Evolutionary conservation across 2,888 invertebrate genomes (phyloP), one percentile per base, ranked within the genome.

Genomic region (Sarcophaga rosellei): DNA sequence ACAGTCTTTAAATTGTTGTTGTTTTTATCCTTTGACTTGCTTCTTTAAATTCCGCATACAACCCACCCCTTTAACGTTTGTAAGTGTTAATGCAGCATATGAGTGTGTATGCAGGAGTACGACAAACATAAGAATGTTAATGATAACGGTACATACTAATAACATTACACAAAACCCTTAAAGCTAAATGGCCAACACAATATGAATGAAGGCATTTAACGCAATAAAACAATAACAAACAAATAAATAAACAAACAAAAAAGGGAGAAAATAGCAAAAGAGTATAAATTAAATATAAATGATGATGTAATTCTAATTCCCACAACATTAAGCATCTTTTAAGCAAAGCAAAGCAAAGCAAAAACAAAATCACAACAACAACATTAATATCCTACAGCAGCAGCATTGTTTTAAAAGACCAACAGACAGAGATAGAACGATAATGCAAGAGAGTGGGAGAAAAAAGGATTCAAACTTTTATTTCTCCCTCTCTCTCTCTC

Each of bases 111-210:
- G 35, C 35, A 35, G 35, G 2, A 35, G 35, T 35, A 35, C 35
- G 23, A 59, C 45, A 59, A 80, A 66, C 59, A 45, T 72, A 53
- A 44, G 66, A 59, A 74, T 20, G 57, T 44, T 45, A 74, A 45
- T 65, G 53, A 44, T 73, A 59, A 74, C 20, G 57, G 44, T 45
- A 81, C 61, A 1, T 65, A 45, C 17, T 35, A 21, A 20, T 23
- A 81, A 62, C 61, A 74, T n/a, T n/a, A 21, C 45, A 59, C 61
- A 78, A 76, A 68, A 53, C 61, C 65, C 73, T 84, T 77, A 74
- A 81, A 81, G 83, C 89, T 89, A 90, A 91, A 91, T 90, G 90
- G 90, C 90, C 89, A 87, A 53, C 20, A 65, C 10, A 65, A 66
- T 69, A 80, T 80, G 21, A 79, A 79, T 23, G 17, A 81, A 61